Percentiles rank a stretch among this genome's conserved stretches.
These are phyloP conservation scores for Oscheius sp. DNA, from an alignment of 2,888 invertebrate genomes.

Conservation along the genomic window DNA sequence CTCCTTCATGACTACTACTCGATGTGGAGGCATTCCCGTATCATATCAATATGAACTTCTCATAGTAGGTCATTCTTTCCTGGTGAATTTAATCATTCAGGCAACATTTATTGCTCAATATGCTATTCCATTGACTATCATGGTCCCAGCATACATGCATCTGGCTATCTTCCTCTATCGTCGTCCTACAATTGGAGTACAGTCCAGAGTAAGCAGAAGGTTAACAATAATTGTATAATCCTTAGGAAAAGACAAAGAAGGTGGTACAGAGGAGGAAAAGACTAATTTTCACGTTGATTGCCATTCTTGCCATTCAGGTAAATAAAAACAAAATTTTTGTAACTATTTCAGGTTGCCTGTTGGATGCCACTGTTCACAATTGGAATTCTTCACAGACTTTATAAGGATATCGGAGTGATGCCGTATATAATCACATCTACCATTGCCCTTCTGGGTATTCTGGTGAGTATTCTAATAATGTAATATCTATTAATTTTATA, in stretches of 20 bases:
- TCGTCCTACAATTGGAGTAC: slow-evolving; percentile 45
- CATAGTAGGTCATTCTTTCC: not conserved
- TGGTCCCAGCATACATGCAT: slow-evolving; percentile 47
- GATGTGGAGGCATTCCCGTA: slow-evolving; percentile 19
- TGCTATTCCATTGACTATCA: slow-evolving; percentile 43
- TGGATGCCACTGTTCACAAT: slow-evolving; percentile 50
- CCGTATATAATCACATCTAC: slow-evolving; percentile 23
- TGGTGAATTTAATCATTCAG: slow-evolving; percentile 24
- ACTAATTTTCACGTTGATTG: slow-evolving; percentile 44
- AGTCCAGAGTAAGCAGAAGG: too few species aligned
- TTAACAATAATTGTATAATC: too few species aligned
- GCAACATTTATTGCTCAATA: slow-evolving; percentile 47
- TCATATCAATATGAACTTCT: slow-evolving; percentile 9
- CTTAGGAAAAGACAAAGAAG: slow-evolving; percentile 35
- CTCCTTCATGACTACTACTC: not conserved
- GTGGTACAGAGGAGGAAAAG: slow-evolving; percentile 32
- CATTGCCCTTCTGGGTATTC: slow-evolving; percentile 14
- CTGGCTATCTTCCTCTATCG: slow-evolving; percentile 46
- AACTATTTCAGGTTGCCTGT: slow-evolving; percentile 37
- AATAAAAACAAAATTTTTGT: not conserved
- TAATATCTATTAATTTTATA: not conserved
- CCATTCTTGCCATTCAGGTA: slow-evolving; percentile 36
- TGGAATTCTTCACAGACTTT: slow-evolving; percentile 12
- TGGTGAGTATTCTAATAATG: not conserved
- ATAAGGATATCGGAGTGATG: not conserved